Percentiles rank a stretch among this genome's conserved stretches.
These are phyloP conservation scores for Lordiphosa clarofinis DNA, from an alignment of 1,140 invertebrate species.

Conservation along the genomic window DNA sequence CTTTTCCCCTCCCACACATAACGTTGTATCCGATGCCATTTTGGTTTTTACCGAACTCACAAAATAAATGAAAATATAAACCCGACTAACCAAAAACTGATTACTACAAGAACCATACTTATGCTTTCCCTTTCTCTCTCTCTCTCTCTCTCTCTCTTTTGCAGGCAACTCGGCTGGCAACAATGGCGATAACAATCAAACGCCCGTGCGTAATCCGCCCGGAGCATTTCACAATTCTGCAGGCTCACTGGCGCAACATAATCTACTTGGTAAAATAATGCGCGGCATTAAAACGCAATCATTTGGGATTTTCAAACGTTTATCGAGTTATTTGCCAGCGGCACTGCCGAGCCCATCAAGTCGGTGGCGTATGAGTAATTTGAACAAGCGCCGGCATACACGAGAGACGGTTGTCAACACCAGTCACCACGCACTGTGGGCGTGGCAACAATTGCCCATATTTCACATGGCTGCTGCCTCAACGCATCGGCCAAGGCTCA, in stretches of 20 bases:
- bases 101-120: conserved; percentile 44
- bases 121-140: background rate
- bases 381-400: conserved; percentile 48
- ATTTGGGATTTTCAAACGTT: conserved; percentile 80
- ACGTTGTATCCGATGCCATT: conserved; percentile 49
- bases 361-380: conserved; percentile 74
- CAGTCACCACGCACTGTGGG: conserved; percentile 28
- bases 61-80: conserved; percentile 75
- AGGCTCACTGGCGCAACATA: conserved; percentile 77
- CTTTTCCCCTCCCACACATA: conserved; percentile 4
- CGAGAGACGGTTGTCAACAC: conserved; percentile 61
- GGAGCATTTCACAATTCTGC: conserved; percentile 80
- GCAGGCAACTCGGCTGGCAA: conserved; percentile 70
- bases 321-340: conserved; percentile 72
- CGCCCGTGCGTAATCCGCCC: conserved; percentile 79
- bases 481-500: conserved; percentile 54
- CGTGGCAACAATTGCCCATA: conserved; percentile 51
- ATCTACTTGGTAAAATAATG: conserved; percentile 79
- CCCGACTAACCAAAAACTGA: conserved; percentile 73
- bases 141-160: conserved; percentile 12
- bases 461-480: conserved; percentile 51
- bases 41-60: conserved; percentile 46
- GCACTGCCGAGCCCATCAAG: conserved; percentile 21
- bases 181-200: conserved; percentile 78
- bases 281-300: conserved; percentile 80